A percentile compares a stretch with the other conserved stretches of the same genome.
Conservation (phyloP, 2,113 vertebrate genomes). For the Megaleporinus macrocephalus region DNA sequence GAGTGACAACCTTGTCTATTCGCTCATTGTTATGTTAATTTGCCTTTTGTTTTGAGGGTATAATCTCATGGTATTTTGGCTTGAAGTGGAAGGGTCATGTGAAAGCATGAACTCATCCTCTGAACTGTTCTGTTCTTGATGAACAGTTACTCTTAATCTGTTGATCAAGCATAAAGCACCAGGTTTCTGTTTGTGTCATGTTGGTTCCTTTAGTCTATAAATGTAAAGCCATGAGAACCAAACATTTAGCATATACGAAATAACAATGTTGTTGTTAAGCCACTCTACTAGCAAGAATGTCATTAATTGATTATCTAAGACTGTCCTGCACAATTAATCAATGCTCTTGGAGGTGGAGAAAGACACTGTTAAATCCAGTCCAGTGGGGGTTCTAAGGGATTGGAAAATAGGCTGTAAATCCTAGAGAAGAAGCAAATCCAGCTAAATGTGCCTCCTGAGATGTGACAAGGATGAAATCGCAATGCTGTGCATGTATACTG, state of each 20-base stretch:
- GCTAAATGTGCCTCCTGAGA: background rate
- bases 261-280: background rate
- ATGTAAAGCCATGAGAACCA: background rate
- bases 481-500: background rate
- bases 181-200: constrained; percentile 28
- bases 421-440: background rate
- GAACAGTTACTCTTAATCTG: constrained; percentile 43
- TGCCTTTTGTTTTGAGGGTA: constrained; percentile 58
- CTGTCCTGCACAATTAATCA: background rate
- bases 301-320: background rate
- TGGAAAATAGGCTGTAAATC: background rate
- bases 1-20: constrained; percentile 61
- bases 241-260: background rate
- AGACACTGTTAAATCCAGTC: constrained; percentile 9
- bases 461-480: constrained; percentile 10
- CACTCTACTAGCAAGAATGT: background rate
- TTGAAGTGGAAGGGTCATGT: constrained; percentile 60
- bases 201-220: background rate
- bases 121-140: constrained; percentile 58
- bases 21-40: constrained; percentile 72
- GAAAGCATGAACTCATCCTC: constrained; percentile 62
- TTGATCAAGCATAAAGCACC: constrained; percentile 47
- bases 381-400: background rate
- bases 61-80: constrained; percentile 57
- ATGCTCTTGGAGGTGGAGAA: constrained; percentile 3